Conservation (phyloP, 2,888 invertebrate species). For the Thera britannica region DNA sequence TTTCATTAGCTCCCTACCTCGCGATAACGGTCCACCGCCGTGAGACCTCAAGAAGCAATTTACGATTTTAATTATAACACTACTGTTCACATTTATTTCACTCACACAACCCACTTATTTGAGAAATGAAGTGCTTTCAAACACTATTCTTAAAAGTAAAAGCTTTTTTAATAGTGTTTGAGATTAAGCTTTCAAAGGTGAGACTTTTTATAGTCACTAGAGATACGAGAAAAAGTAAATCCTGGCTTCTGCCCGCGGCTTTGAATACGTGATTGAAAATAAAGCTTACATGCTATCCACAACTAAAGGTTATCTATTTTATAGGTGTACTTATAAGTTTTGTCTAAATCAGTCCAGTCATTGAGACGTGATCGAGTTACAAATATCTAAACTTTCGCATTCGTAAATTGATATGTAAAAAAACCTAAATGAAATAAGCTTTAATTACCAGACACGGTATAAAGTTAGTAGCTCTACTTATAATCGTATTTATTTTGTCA, state of each 20-base stretch:
- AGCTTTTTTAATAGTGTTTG: slow-evolving; percentile 19
- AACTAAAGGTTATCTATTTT: too few species aligned
- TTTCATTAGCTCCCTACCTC: slow-evolving; percentile 55
- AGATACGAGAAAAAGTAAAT: background rate
- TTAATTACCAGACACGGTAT: background rate
- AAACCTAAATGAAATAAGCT: background rate
- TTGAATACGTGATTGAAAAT: too few species aligned
- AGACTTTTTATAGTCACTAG: background rate
- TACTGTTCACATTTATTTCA: slow-evolving; percentile 42
- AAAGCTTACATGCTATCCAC: too few species aligned
- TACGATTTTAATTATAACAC: slow-evolving; percentile 52
- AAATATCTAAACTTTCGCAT: background rate
- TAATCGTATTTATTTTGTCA: too few species aligned
- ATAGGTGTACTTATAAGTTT: too few species aligned
- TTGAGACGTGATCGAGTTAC: too few species aligned
- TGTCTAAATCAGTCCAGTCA: too few species aligned
- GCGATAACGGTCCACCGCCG: slow-evolving; percentile 56
- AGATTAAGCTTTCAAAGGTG: slow-evolving; percentile 5
- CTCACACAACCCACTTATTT: slow-evolving; percentile 42
- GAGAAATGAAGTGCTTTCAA: slow-evolving; percentile 33
- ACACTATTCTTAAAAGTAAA: slow-evolving; percentile 31
- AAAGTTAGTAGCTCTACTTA: too few species aligned
- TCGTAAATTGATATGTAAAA: too few species aligned
- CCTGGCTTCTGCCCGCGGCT: background rate
- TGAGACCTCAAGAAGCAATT: slow-evolving; percentile 54